Evolutionary conservation across 92 coral and sea anemone species (phyloP).

Genomic region (Actinernus sp.): DNA sequence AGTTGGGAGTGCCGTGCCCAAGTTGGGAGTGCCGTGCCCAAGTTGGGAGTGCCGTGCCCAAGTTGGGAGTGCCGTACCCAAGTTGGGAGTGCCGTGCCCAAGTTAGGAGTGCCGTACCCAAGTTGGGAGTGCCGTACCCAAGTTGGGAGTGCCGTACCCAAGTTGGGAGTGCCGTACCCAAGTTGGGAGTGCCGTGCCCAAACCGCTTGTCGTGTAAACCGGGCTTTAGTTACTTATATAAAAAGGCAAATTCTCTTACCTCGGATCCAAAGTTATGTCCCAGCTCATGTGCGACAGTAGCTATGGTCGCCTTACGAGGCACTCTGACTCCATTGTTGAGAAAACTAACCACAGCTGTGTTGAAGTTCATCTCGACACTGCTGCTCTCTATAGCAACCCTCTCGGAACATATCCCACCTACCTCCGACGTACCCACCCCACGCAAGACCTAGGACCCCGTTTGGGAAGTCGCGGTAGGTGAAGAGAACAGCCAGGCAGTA

Average conservation of each 20-base stretch:
- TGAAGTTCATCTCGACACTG: slow-evolving; percentile 52
- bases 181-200: too few species aligned
- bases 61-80: too few species aligned
- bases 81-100: too few species aligned
- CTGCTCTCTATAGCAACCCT: slow-evolving; percentile 33
- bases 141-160: too few species aligned
- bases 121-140: too few species aligned
- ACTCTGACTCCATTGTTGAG: slow-evolving; percentile 62
- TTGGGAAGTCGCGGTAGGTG: slow-evolving; percentile 79
- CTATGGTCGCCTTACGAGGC: slow-evolving; percentile 68
- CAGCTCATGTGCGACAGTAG: slow-evolving; percentile 82
- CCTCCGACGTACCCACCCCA: slow-evolving; percentile 71
- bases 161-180: too few species aligned
- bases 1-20: too few species aligned
- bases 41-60: too few species aligned
- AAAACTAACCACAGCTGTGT: slow-evolving; percentile 82
- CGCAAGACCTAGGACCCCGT: slow-evolving; percentile 90
- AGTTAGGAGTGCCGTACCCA: too few species aligned
- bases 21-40: too few species aligned
- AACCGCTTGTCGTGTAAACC: too few species aligned
- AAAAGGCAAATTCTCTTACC: slow-evolving; percentile 46
- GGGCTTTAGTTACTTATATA: too few species aligned
- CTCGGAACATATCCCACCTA: slow-evolving; percentile 88
- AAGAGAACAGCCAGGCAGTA: slow-evolving; percentile 89
- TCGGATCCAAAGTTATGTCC: slow-evolving; percentile 93